These are phyloP conservation scores for Prunella fulvescens DNA, from an alignment of 2,113 vertebrate species.

Conservation along the genomic window DNA sequence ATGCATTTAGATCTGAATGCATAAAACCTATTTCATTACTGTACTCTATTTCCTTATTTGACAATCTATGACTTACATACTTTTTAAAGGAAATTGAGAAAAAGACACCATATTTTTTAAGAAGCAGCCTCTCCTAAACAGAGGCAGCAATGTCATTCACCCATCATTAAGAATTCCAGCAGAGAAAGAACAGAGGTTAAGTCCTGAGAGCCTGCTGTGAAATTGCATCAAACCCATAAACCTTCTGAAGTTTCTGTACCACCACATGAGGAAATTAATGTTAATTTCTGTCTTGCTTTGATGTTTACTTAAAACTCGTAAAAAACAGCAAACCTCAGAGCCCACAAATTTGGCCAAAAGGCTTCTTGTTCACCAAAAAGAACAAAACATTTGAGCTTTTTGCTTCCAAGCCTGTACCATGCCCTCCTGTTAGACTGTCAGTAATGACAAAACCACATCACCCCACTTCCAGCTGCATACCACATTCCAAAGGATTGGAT, in stretches of 20 bases:
- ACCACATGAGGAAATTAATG: background rate
- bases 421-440: background rate
- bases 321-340: background rate
- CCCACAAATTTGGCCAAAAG: background rate
- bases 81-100: background rate
- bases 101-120: background rate
- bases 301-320: background rate
- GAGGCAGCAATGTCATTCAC: background rate
- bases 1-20: background rate
- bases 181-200: background rate
- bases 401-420: background rate
- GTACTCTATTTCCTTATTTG: background rate
- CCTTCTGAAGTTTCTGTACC: background rate
- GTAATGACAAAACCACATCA: background rate
- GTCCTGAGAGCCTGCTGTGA: background rate
- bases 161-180: background rate
- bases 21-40: background rate
- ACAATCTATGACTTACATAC: accelerated
- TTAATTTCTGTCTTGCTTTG: background rate
- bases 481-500: conserved; percentile 96
- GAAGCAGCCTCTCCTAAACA: background rate
- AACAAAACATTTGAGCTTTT: background rate
- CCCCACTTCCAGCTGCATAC: conserved; percentile 69
- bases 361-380: background rate
- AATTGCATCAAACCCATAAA: background rate